phyloP scores from a whole-genome alignment of 2,888 invertebrate genomes.

The Andrena chrysosceles region DNA sequence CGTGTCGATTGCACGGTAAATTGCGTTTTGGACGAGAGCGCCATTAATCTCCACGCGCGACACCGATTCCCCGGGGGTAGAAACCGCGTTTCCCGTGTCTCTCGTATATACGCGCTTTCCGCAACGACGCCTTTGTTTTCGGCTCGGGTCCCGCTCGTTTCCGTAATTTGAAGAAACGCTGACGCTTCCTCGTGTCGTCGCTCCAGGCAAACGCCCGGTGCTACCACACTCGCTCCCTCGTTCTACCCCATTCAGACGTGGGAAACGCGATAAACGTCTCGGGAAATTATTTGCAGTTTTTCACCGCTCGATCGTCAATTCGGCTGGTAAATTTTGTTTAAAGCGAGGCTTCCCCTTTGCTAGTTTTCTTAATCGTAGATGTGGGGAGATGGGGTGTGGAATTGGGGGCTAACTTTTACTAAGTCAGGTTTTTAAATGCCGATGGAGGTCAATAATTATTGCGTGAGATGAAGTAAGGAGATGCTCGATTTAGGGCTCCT shows the following conservation, averaged over 20 bases:
- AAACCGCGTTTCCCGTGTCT: slow-evolving; percentile 54
- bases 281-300: slow-evolving; percentile 20
- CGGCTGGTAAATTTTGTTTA: slow-evolving; percentile 9
- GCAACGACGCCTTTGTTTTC: slow-evolving; percentile 59
- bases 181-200: slow-evolving; percentile 23
- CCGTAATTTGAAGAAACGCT: slow-evolving; percentile 48
- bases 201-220: background rate
- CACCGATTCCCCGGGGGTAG: slow-evolving; percentile 58
- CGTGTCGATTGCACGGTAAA: slow-evolving; percentile 71
- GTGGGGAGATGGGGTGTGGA: background rate
- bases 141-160: slow-evolving; percentile 34
- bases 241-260: background rate
- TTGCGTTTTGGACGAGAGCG: slow-evolving; percentile 69
- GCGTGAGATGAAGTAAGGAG: no score
- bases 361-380: background rate
- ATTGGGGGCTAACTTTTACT: background rate
- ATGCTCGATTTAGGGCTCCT: no score
- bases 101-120: slow-evolving; percentile 42
- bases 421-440: no score
- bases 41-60: slow-evolving; percentile 68
- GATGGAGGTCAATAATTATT: no score
- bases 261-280: slow-evolving; percentile 22
- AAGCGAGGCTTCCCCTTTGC: background rate
- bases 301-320: background rate
- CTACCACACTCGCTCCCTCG: background rate